A percentile compares a stretch with the other conserved stretches of the same genome.
phyloP scores from a whole-genome alignment of 2,888 invertebrate genomes.

The Synanthedon formicaeformis region DNA sequence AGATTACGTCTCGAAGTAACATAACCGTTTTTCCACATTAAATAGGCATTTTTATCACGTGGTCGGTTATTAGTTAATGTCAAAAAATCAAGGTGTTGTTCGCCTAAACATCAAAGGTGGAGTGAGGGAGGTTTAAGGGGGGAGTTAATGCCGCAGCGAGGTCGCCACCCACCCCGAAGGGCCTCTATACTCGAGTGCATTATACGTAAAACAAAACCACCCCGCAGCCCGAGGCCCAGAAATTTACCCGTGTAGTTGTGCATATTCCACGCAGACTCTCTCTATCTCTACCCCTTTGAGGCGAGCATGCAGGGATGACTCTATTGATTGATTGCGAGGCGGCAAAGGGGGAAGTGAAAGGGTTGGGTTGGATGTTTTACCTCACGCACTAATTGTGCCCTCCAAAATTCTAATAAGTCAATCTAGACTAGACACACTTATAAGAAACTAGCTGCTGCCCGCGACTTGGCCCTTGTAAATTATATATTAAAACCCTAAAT shows the following conservation, averaged over 20 bases:
- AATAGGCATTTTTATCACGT: not conserved
- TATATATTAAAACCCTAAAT: too few species aligned
- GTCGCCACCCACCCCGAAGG: conserved; percentile 17
- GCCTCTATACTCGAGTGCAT: conserved; percentile 56
- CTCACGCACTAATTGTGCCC: not conserved
- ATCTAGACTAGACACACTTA: too few species aligned
- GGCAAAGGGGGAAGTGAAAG: conserved; percentile 1
- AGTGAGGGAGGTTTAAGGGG: conserved; percentile 13
- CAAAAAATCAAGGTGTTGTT: conserved; percentile 53
- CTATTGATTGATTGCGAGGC: conserved; percentile 28
- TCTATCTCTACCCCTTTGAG: conserved; percentile 39
- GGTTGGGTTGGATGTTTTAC: conserved; percentile 1
- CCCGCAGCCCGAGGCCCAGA: conserved; percentile 25
- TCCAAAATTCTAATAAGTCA: not conserved
- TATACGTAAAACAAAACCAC: conserved; percentile 52
- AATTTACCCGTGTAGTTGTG: conserved; percentile 52
- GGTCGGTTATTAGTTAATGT: conserved; percentile 26
- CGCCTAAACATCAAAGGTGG: conserved; percentile 15
- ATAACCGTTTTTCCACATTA: not conserved
- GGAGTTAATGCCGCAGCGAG: conserved; percentile 14
- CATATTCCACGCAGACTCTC: conserved; percentile 42
- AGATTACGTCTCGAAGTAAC: too few species aligned
- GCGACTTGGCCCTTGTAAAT: too few species aligned
- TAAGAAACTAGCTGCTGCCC: too few species aligned
- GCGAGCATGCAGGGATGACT: conserved; percentile 14